Conservation (phyloP, 2,888 invertebrate genomes). For the Apocheima hispidaria region DNA sequence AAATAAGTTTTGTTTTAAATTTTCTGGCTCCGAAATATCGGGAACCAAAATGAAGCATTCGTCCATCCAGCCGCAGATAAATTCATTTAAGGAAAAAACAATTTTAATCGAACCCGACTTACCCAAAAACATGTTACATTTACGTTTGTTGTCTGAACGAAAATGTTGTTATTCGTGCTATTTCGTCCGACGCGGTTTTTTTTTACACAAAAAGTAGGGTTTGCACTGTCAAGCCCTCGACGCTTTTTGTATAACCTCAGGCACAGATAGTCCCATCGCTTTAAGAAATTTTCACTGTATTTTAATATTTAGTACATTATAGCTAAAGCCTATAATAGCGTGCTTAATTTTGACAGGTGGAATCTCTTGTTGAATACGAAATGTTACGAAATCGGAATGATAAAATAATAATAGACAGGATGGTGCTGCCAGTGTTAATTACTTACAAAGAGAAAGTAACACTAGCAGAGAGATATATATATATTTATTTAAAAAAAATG, state of each 20-base stretch:
- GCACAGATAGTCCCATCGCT: constrained; percentile 49
- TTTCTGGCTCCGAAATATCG: neutral
- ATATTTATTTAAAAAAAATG: neutral
- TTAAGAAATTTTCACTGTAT: constrained; percentile 24
- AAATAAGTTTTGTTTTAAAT: neutral
- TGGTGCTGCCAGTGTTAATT: neutral
- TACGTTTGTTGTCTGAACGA: constrained; percentile 46
- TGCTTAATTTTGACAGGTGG: constrained; percentile 24
- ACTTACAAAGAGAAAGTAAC: neutral
- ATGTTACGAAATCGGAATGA: constrained; percentile 39
- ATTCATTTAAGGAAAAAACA: constrained; percentile 9
- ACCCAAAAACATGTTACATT: constrained; percentile 27
- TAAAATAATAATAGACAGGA: constrained; percentile 44
- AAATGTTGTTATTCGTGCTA: constrained; percentile 54
- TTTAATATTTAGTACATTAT: constrained; percentile 18
- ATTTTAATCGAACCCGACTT: constrained; percentile 28
- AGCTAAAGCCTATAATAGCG: constrained; percentile 36
- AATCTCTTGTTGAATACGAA: constrained; percentile 28
- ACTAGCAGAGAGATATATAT: neutral
- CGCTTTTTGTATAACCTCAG: constrained; percentile 54
- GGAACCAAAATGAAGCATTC: constrained; percentile 18
- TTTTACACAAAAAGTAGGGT: constrained; percentile 55
- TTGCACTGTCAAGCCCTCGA: constrained; percentile 53
- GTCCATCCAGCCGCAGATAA: neutral
- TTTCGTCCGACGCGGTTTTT: constrained; percentile 54